A percentile compares a stretch with the other conserved stretches of the same genome.
Evolutionary conservation across 2,888 invertebrate species (phyloP).

Genomic region (Papilio protenor): DNA sequence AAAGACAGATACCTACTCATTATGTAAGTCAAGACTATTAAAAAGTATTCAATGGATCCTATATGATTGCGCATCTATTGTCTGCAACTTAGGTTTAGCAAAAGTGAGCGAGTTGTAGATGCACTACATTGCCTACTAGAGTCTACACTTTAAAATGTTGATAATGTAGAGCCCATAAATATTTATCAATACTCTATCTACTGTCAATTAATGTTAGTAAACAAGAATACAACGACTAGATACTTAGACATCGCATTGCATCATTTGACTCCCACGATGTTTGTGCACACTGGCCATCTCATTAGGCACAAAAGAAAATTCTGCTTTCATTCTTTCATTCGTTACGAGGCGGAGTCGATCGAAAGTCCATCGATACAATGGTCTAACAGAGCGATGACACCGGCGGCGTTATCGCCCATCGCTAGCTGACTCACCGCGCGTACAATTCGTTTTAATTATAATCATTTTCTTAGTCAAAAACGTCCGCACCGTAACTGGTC

Average conservation of each 20-base stretch:
- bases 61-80: too few species aligned
- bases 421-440: constrained; percentile 74
- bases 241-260: constrained; percentile 42
- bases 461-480: constrained; percentile 76
- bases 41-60: too few species aligned
- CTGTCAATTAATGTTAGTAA: not conserved
- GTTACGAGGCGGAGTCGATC: constrained; percentile 63
- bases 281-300: constrained; percentile 73
- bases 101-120: too few species aligned
- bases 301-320: constrained; percentile 71
- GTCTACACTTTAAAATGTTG: not conserved
- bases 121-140: not conserved
- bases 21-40: too few species aligned
- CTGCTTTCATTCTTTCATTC: constrained; percentile 70
- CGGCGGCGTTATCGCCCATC: constrained; percentile 72
- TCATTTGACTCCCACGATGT: constrained; percentile 63
- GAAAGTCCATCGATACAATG: constrained; percentile 76
- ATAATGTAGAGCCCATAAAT: not conserved
- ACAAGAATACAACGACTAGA: not conserved
- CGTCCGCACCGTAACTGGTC: constrained; percentile 67
- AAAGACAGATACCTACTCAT: too few species aligned
- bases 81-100: too few species aligned
- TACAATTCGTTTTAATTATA: constrained; percentile 78
- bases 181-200: constrained; percentile 1
- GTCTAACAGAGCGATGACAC: constrained; percentile 68